These are phyloP conservation scores for Dorcus parallelipipedus DNA, from an alignment of 2,888 invertebrate genomes.

Conservation along the genomic window DNA sequence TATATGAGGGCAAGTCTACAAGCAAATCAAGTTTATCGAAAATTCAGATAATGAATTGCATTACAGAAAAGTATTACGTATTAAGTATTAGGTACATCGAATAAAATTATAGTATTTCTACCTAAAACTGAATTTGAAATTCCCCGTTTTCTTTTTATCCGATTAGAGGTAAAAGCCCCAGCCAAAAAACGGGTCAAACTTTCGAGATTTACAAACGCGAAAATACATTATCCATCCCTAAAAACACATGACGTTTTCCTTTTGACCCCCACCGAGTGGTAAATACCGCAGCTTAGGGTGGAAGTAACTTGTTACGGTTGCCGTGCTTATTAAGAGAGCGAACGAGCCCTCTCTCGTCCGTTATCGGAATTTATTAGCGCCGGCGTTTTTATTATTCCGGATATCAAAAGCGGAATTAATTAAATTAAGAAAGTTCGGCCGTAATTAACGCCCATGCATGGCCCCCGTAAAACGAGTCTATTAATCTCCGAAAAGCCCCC, in stretches of 20 bases:
- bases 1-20: no score
- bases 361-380: slow-evolving; percentile 1
- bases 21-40: no score
- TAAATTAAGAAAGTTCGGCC: background rate
- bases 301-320: slow-evolving; percentile 20
- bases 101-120: no score
- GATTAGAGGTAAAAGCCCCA: background rate
- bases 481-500: background rate
- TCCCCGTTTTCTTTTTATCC: background rate
- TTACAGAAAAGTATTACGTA: no score
- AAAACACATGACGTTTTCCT: slow-evolving; percentile 20
- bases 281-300: slow-evolving; percentile 22
- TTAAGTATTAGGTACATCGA: no score
- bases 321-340: slow-evolving; percentile 17
- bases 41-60: no score
- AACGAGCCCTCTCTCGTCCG: background rate
- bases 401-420: background rate
- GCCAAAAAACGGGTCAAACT: background rate
- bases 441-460: background rate
- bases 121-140: background rate
- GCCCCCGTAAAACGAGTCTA: background rate
- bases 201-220: background rate
- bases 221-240: background rate
- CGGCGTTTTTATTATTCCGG: background rate
- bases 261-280: slow-evolving; percentile 22